phyloP scores from a whole-genome alignment of 92 coral and sea anemone species.

The Epizoanthus rinbou region DNA sequence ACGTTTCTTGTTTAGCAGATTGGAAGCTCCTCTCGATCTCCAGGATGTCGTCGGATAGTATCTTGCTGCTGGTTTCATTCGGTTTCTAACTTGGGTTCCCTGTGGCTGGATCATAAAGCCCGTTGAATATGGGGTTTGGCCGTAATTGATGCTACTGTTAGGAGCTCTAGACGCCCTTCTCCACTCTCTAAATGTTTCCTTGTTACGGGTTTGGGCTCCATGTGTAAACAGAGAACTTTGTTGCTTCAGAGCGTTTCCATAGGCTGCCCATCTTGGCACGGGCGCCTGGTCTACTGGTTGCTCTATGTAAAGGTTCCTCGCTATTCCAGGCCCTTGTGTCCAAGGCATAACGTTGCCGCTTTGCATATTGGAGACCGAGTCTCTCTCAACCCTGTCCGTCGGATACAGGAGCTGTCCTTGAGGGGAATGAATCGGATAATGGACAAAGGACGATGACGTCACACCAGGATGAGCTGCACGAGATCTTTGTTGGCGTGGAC shows the following conservation, averaged over 20 bases:
- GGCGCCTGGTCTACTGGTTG: constrained; percentile 7
- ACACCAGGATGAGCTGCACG: not conserved
- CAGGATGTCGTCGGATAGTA: too few relatives aligned
- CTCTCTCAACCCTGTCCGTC: constrained; percentile 35
- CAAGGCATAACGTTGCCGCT: constrained; percentile 12
- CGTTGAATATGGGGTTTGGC: not conserved
- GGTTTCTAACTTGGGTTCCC: not conserved
- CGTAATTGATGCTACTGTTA: not conserved
- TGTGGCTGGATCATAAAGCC: not conserved
- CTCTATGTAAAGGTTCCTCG: constrained; percentile 4
- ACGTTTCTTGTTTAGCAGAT: not conserved
- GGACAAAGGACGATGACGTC: not conserved
- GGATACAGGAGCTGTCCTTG: constrained; percentile 8
- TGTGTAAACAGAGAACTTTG: not conserved
- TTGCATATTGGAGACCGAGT: constrained; percentile 29
- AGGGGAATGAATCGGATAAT: not conserved
- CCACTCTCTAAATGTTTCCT: not conserved
- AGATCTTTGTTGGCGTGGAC: constrained; percentile 5
- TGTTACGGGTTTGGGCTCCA: not conserved
- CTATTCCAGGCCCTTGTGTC: constrained; percentile 3
- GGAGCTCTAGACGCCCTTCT: not conserved
- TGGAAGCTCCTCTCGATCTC: too few relatives aligned
- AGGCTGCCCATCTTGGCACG: not conserved
- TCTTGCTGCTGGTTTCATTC: too few relatives aligned
- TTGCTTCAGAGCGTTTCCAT: not conserved